Evolutionary conservation across 2,113 vertebrate species (phyloP), one percentile per base, ranked within the genome.

Genomic region (Struthio camelus): DNA sequence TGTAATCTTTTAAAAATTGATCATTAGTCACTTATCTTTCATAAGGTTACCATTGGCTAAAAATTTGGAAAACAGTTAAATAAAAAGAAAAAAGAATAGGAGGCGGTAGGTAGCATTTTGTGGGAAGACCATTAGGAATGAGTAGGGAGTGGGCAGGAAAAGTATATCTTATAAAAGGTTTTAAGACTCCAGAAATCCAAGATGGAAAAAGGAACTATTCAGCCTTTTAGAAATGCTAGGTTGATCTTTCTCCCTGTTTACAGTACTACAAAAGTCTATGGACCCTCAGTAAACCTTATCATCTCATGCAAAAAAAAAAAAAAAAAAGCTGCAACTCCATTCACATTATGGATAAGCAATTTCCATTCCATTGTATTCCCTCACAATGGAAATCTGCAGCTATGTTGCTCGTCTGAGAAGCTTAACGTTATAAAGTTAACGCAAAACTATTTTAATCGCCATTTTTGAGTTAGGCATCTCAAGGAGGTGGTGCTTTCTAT

Each of bases 1-100:
- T 93, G 75, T 86, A 89, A 93, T 97, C 94, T 97, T 97, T 96
- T 83, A 89, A 80, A 96, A 97, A 94, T 89, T 84, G 97, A 91
- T 97, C 94, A 97, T 97, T 97, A 91, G 91, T 93, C 6, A 9
- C 71, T 93, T 79, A 93, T 94, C 82, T 96, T 97, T 88, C 67
- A 69, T 96, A 96, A 91, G 91, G 69, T 81, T 96, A 78, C 95
- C 20, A 23, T 82, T 97, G 93, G 54, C 62, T 79, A 85, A 85
- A 96, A 97, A 95, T 96, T 94, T 96, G 81, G 79, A 94, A 96
- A 97, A 85, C 67, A 70, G 46, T 89, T 87, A 92, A 93, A 72
- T 90, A 89, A 76, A 93, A 96, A 81, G 75, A 36, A 76, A 85
- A 67, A 79, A 62, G 24, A 84, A 72, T 44, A 92, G 27, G 58